Evolutionary conservation across 2,113 vertebrate species (phyloP).

Genomic region (Silurus meridionalis): DNA sequence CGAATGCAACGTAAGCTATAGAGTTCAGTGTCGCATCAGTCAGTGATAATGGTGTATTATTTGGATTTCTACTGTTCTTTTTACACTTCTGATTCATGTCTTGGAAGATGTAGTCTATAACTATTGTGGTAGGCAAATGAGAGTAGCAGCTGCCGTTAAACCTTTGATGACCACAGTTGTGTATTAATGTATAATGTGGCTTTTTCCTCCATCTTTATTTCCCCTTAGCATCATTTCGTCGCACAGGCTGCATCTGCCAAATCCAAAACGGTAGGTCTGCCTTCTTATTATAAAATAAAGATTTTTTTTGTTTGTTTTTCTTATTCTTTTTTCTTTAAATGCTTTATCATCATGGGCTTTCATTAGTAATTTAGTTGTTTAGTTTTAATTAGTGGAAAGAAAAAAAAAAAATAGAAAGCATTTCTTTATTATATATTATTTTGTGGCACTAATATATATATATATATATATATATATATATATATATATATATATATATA

Average conservation of each 20-base stretch:
- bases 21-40: not conserved
- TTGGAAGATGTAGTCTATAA: slow-evolving; percentile 4
- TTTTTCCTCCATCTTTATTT: slow-evolving; percentile 49
- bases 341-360: slow-evolving; percentile 10
- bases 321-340: not conserved
- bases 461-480: no score
- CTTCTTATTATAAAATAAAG: slow-evolving; percentile 50
- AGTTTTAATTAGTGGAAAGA: not conserved
- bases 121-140: not conserved
- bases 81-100: slow-evolving; percentile 7
- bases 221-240: slow-evolving; percentile 74
- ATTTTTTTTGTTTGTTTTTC: slow-evolving; percentile 31
- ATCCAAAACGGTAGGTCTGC: slow-evolving; percentile 67
- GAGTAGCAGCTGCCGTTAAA: not conserved
- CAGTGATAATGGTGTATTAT: slow-evolving; percentile 15
- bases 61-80: not conserved
- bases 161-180: slow-evolving; percentile 2
- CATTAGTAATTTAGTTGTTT: slow-evolving; percentile 1
- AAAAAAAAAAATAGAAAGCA: no score
- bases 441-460: no score
- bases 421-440: no score
- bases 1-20: not conserved
- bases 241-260: slow-evolving; percentile 64
- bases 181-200: slow-evolving; percentile 19
- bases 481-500: no score